Conservation (phyloP, 2,797 vertebrate species). For the Linurgus olivaceus region DNA sequence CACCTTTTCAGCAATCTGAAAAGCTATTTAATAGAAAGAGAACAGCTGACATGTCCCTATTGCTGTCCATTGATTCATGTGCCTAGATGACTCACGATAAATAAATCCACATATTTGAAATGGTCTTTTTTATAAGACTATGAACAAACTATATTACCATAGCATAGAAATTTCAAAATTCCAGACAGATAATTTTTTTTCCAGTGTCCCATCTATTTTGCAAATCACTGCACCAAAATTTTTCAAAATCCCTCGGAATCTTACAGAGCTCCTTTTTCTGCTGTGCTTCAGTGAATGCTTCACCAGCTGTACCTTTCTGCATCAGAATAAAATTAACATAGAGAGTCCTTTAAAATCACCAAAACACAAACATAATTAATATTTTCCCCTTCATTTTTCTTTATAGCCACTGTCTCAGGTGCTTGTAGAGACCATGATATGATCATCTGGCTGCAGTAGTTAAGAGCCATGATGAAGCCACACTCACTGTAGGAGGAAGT, state of each 20-base stretch:
- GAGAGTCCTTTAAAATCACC: not conserved
- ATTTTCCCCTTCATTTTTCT: not conserved
- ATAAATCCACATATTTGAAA: not conserved
- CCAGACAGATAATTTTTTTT: not conserved
- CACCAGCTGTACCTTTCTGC: not conserved
- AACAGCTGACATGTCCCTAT: not conserved
- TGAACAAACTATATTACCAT: not conserved
- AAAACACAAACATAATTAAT: not conserved
- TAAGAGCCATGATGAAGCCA: not conserved
- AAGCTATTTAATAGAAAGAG: slow-evolving; percentile 22
- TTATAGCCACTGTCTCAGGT: not conserved
- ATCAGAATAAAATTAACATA: not conserved
- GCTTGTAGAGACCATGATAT: not conserved
- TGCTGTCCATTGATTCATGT: not conserved
- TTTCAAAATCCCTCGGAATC: not conserved
- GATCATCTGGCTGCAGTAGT: not conserved
- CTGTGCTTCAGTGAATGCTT: not conserved
- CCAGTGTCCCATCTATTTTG: not conserved
- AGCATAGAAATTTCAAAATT: not conserved
- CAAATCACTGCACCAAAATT: slow-evolving; percentile 35
- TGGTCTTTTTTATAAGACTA: not conserved
- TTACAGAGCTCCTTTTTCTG: slow-evolving; percentile 10
- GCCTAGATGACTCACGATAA: not conserved
- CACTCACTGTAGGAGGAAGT: not conserved
- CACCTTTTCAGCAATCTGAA: slow-evolving; percentile 27